phyloP scores from a whole-genome alignment of 2,113 vertebrate species.

The Chauna torquata region DNA sequence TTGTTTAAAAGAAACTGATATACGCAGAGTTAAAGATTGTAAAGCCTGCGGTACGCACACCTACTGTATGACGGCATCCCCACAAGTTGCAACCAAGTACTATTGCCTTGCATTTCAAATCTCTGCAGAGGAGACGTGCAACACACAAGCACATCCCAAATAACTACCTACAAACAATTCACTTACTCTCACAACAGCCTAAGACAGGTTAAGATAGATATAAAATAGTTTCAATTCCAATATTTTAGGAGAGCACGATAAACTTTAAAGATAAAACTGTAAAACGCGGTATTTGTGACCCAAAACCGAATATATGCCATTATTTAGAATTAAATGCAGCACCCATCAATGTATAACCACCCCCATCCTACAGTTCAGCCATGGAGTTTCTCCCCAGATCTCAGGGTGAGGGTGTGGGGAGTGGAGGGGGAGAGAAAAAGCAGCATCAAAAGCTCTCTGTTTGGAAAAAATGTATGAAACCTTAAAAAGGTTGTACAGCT shows the following conservation, averaged over 20 bases:
- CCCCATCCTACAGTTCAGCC: not conserved
- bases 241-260: fast-evolving
- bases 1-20: not conserved
- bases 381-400: fast-evolving
- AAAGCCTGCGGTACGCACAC: not conserved
- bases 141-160: not conserved
- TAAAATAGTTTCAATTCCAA: fast-evolving
- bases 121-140: not conserved
- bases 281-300: fast-evolving
- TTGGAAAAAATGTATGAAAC: not conserved
- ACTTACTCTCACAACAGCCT: not conserved
- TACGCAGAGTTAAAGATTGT: not conserved
- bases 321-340: not conserved
- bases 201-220: not conserved
- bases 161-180: not conserved
- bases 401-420: fast-evolving
- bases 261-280: fast-evolving
- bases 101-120: not conserved
- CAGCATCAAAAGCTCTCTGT: not conserved
- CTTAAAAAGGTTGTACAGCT: not conserved
- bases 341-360: not conserved
- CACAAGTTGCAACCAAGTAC: not conserved
- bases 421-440: not conserved
- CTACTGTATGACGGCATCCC: not conserved
- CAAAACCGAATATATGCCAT: fast-evolving